Percentiles rank a stretch among this genome's conserved stretches.
phyloP scores from a whole-genome alignment of 1,140 invertebrate species.

The Cephus cinctus region DNA sequence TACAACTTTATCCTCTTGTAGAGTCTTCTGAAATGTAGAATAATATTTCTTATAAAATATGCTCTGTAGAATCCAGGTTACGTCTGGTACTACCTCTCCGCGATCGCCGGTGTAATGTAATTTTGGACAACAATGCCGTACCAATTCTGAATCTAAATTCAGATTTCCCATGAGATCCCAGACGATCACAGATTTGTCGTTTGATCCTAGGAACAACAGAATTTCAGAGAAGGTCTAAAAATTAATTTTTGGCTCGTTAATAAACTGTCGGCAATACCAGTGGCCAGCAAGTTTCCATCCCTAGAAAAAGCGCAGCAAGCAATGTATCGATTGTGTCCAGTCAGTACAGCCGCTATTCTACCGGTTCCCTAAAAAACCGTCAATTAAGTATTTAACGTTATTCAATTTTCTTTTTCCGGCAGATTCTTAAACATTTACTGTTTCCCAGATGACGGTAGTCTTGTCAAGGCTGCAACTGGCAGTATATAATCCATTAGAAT shows the following conservation, averaged over 20 bases:
- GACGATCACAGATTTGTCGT: slow-evolving; percentile 69
- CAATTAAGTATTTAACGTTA: neutral
- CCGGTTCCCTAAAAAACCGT: slow-evolving; percentile 39
- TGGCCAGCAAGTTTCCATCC: slow-evolving; percentile 64
- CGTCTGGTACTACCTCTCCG: slow-evolving; percentile 5
- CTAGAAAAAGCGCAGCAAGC: slow-evolving; percentile 70
- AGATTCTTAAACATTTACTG: slow-evolving; percentile 41
- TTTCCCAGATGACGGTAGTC: slow-evolving; percentile 69
- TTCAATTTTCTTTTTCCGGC: slow-evolving; percentile 27
- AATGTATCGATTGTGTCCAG: slow-evolving; percentile 70
- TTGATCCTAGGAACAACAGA: slow-evolving; percentile 59
- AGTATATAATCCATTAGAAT: slow-evolving; percentile 59
- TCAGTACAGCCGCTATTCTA: slow-evolving; percentile 53
- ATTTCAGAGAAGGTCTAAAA: slow-evolving; percentile 3
- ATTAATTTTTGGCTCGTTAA: neutral
- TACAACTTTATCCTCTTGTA: slow-evolving; percentile 51
- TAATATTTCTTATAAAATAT: slow-evolving; percentile 2
- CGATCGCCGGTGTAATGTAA: slow-evolving; percentile 16
- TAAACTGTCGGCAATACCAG: slow-evolving; percentile 50
- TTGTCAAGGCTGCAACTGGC: slow-evolving; percentile 71
- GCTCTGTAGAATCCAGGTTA: slow-evolving; percentile 6
- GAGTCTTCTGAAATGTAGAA: slow-evolving; percentile 20
- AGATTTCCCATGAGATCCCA: slow-evolving; percentile 62
- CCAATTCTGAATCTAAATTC: slow-evolving; percentile 52
- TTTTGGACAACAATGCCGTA: slow-evolving; percentile 26